Evolutionary conservation across 2,113 vertebrate species (phyloP).

Genomic region (Noctilio leporinus): DNA sequence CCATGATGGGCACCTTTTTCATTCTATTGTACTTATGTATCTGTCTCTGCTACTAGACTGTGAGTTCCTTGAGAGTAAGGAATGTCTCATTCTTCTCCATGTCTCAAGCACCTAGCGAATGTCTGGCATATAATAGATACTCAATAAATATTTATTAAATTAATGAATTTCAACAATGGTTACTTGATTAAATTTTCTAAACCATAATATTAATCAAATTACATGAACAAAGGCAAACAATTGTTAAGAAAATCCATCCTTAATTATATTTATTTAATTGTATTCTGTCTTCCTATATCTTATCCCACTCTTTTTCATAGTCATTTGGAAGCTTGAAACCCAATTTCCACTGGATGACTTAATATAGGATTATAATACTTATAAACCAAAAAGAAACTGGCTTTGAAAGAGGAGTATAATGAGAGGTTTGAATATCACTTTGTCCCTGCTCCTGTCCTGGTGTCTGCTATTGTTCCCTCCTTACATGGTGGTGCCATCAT

Average conservation of each 20-base stretch:
- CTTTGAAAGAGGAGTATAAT: neutral
- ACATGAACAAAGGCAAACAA: neutral
- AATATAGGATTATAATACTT: neutral
- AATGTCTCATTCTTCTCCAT: neutral
- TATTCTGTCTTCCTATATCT: neutral
- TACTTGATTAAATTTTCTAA: constrained; percentile 2
- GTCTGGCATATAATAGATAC: neutral
- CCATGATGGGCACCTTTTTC: neutral
- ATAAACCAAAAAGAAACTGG: neutral
- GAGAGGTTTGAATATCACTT: neutral
- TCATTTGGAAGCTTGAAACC: neutral
- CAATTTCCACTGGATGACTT: neutral
- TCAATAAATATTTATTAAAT: constrained; percentile 36
- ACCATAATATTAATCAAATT: neutral
- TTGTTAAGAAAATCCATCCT: neutral
- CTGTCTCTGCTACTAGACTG: neutral
- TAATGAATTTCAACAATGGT: constrained; percentile 14
- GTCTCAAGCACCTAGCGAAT: neutral
- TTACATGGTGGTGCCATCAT: neutral
- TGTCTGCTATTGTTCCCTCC: neutral
- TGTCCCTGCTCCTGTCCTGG: neutral
- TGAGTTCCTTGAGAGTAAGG: constrained; percentile 13
- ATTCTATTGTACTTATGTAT: neutral
- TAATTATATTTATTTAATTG: neutral
- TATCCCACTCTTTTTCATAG: neutral